Base-by-base conservation (phyloP, 2,888 invertebrate genomes). In the Stegana nigrithorax region DNA sequence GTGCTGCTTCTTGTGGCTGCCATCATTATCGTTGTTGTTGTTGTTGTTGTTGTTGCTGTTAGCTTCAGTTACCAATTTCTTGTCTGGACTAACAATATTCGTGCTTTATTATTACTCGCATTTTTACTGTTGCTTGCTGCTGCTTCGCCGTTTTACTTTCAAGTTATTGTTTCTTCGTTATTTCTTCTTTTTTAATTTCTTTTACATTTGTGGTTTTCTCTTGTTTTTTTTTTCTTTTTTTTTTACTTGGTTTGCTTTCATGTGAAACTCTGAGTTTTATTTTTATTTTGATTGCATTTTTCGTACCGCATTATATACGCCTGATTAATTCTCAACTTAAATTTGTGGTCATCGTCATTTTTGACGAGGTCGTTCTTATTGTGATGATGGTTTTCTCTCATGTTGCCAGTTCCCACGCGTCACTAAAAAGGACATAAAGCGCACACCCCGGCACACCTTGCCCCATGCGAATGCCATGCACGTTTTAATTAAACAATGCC, bases 271-370 rank as follows among this genome's bases (percentile, higher is more conserved):
- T 27, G 26, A 27, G 62, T 68, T 68, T 29, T 19, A 51, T 51
- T 62, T 60, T 60, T 65, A 45, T 53, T 60, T 66, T 74, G 72
- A 77, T 74, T 68, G 66, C 68, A 71, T 75, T 79, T 61, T 56
- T n/a, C 70, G 60, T 62, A 42, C 27, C 77, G 75, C 75, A 74
- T 74, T 79, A 77, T 77, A 65, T 73, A 62, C 75, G 80, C 79
- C 73, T 79, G 75, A 75, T 75, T 79, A 79, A 74, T 70, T 75
- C 70, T 66, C 60, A 59, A 70, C 51, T 25, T 26, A 25, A 29
- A 58, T 62, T 44, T 36, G 51, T 55, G 32, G 17, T 14, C 27
- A 19, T 29, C 39, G 42, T 63, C 56, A 60, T 62, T 68, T 69
- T 68, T 60, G 58, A 71, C 68, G 68, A 69, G 60, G 71, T 65